These are phyloP conservation scores for Cyanoliseus patagonus DNA, from an alignment of 2,113 vertebrate genomes.

Conservation along the genomic window DNA sequence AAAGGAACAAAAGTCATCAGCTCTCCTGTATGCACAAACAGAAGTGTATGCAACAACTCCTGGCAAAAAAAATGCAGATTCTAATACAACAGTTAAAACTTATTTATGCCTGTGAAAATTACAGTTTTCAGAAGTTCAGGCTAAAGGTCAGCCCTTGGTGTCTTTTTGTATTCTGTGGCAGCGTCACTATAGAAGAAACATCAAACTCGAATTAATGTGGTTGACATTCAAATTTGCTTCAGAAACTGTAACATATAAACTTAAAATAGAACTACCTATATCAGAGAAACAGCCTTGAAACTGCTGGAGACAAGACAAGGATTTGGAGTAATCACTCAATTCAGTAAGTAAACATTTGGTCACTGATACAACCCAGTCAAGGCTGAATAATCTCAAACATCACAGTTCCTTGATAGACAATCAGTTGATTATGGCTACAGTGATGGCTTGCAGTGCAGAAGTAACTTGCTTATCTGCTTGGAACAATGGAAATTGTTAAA, in stretches of 20 bases:
- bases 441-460: constrained; percentile 21
- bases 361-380: constrained; percentile 56
- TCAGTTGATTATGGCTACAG: constrained; percentile 32
- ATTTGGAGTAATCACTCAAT: constrained; percentile 26
- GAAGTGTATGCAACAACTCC: not conserved
- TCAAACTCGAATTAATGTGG: not conserved
- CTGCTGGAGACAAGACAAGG: constrained; percentile 18
- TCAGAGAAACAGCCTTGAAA: constrained; percentile 31
- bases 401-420: constrained; percentile 32
- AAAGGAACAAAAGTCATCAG: not conserved
- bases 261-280: not conserved
- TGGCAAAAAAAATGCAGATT: not conserved
- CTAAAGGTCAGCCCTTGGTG: not conserved
- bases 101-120: not conserved
- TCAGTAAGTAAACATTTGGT: constrained; percentile 58
- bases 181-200: not conserved
- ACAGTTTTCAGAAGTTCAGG: not conserved
- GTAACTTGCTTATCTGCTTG: constrained; percentile 28
- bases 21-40: not conserved
- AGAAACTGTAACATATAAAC: not conserved
- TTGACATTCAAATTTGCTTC: constrained; percentile 1
- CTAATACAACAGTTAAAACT: not conserved
- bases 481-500: constrained; percentile 45
- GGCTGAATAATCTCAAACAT: constrained; percentile 59
- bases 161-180: not conserved